A percentile compares a stretch with the other conserved stretches of the same genome.
Evolutionary conservation across 2,888 invertebrate species (phyloP).

Genomic region (Homarus gammarus): DNA sequence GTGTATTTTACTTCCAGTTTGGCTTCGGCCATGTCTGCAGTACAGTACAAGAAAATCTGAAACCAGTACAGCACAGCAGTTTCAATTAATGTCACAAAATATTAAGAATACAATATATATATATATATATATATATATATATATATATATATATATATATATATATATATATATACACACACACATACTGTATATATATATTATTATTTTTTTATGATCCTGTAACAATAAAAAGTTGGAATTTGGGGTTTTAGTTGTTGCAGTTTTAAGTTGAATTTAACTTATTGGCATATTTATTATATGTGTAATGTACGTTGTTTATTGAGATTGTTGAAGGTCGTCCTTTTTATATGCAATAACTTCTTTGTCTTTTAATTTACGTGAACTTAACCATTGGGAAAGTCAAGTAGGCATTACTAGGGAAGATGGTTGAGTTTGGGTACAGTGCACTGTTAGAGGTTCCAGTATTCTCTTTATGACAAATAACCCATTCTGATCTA

Average conservation of each 20-base stretch:
- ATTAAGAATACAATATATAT: neutral
- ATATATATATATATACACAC: neutral
- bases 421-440: conserved; percentile 56
- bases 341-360: neutral
- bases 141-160: conserved; percentile 10
- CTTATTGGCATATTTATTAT: neutral
- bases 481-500: conserved; percentile 39
- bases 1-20: conserved; percentile 1
- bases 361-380: neutral
- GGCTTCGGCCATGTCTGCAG: neutral
- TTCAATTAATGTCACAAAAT: neutral
- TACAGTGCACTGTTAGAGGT: conserved; percentile 50
- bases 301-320: neutral
- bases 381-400: neutral
- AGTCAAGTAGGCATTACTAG: conserved; percentile 63
- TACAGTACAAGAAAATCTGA: neutral
- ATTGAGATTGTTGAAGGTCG: neutral
- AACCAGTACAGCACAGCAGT: neutral
- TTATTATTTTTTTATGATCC: too few relatives aligned
- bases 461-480: conserved; percentile 3
- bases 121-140: neutral
- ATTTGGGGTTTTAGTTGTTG: neutral
- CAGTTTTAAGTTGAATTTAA: neutral
- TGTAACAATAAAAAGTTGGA: neutral
- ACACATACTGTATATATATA: too few relatives aligned